Evolutionary conservation across 2,888 invertebrate genomes (phyloP).

Genomic region (Machimus rusticus): DNA sequence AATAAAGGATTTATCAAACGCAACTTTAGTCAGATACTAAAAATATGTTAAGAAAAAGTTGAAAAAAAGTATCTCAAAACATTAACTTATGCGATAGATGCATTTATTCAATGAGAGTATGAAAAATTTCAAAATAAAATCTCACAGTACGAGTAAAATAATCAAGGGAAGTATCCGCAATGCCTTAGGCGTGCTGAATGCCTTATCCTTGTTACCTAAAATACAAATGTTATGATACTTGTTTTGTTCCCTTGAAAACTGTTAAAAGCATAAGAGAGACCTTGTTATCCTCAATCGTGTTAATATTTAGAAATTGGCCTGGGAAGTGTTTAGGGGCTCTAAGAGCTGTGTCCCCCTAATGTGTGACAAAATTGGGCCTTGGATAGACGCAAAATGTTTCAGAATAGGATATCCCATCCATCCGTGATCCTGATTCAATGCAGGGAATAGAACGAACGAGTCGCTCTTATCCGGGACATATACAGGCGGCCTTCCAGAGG

Average conservation of each 20-base stretch:
- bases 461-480: neutral
- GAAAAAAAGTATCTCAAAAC: too few relatives aligned
- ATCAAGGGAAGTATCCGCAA: neutral
- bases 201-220: neutral
- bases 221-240: neutral
- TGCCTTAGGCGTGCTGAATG: neutral
- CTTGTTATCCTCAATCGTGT: neutral
- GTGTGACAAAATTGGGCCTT: neutral
- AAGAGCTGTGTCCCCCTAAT: neutral
- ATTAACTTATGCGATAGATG: too few relatives aligned
- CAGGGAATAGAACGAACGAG: neutral
- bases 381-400: neutral
- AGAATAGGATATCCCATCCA: neutral
- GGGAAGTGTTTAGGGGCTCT: neutral
- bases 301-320: neutral
- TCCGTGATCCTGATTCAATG: neutral
- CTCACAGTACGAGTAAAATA: neutral
- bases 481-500: neutral
- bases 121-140: neutral
- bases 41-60: too few relatives aligned
- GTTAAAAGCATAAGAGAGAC: neutral
- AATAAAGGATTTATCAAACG: too few relatives aligned
- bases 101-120: too few relatives aligned
- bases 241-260: neutral
- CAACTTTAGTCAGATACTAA: too few relatives aligned